A percentile compares a stretch with the other conserved stretches of the same genome.
Evolutionary conservation across 2,113 vertebrate species (phyloP).

Genomic region (Puffinus mauretanicus): DNA sequence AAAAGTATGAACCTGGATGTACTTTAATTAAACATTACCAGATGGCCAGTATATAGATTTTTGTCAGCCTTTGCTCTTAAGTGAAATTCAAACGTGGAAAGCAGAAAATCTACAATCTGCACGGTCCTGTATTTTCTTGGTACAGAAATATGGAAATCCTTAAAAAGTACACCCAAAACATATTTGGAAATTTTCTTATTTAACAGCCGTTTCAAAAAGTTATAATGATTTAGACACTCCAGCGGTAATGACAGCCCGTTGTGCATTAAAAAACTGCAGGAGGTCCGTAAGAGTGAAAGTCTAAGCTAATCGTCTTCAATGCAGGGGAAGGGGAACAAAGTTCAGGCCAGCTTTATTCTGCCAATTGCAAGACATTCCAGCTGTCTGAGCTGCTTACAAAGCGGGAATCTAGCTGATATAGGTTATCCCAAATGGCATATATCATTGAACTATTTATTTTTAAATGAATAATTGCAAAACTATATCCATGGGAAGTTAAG

Average conservation of each 20-base stretch:
- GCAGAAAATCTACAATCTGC: neutral
- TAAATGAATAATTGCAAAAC: neutral
- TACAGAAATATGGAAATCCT: neutral
- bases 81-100: neutral
- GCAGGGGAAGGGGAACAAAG: neutral
- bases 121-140: neutral
- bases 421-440: neutral
- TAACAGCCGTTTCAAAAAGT: neutral
- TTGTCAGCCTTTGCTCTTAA: neutral
- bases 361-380: neutral
- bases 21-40: neutral
- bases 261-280: neutral
- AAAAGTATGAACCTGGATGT: neutral
- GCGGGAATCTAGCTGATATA: neutral
- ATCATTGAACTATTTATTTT: neutral
- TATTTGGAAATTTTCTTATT: neutral
- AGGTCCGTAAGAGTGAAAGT: neutral
- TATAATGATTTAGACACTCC: neutral
- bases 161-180: neutral
- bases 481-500: neutral
- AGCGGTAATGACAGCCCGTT: neutral
- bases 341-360: neutral
- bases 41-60: neutral
- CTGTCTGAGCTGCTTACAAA: neutral
- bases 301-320: neutral